A percentile compares a stretch with the other conserved stretches of the same genome.
Conservation (phyloP, 2,888 invertebrate genomes). For the Dicyrtomina minuta region DNA sequence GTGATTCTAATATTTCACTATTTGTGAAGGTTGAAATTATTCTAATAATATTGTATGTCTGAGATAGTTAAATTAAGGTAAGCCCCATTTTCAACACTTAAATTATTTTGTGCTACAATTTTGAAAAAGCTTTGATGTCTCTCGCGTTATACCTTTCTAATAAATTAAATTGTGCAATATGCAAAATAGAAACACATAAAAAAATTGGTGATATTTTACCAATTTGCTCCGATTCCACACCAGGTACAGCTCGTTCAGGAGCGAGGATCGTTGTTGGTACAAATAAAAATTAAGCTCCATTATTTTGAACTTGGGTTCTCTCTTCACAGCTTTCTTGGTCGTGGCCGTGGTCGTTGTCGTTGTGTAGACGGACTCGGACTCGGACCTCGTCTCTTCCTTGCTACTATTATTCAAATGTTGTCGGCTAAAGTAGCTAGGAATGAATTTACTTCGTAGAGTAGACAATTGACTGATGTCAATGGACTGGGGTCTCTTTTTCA, state of each 20-base stretch:
- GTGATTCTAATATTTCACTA: neutral
- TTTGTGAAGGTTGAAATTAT: neutral
- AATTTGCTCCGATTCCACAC: slow-evolving; percentile 50
- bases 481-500: slow-evolving; percentile 36
- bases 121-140: no score
- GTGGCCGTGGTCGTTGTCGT: slow-evolving; percentile 6
- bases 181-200: no score
- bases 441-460: slow-evolving; percentile 31
- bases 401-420: neutral
- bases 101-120: no score
- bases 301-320: slow-evolving; percentile 13
- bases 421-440: slow-evolving; percentile 25
- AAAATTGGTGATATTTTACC: slow-evolving; percentile 35
- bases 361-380: neutral
- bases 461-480: slow-evolving; percentile 41
- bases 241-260: slow-evolving; percentile 51
- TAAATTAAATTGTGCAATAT: no score
- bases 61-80: no score
- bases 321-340: neutral
- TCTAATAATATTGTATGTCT: neutral
- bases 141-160: no score
- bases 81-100: no score
- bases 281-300: slow-evolving; percentile 47
- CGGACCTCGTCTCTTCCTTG: neutral
- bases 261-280: slow-evolving; percentile 48